Evolutionary conservation across 30 jellyfish, hydroid and myxozoan genomes (phyloP), one percentile per base, ranked within the genome.

Genomic region (Cassiopea xamachana): DNA sequence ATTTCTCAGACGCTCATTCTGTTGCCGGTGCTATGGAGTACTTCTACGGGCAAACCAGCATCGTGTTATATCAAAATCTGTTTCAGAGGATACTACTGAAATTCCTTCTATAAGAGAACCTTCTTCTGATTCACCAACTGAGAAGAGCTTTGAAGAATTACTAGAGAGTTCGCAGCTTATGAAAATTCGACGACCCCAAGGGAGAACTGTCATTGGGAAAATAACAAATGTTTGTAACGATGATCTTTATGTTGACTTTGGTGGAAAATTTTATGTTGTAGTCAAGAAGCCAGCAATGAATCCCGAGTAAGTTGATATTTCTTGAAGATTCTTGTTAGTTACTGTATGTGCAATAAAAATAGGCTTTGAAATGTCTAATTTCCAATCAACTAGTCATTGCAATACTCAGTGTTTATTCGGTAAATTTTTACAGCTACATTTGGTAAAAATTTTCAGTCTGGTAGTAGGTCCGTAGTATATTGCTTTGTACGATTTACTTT

Each of bases 241-340:
- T 89, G 98, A 93, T 75, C 85, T 93, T 10, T 93, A 93, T 79
- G 95, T 93, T 7, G 98, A 93, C 67, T 93, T 83, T 89, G 98
- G 98, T 48, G 98, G 95, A 45, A 93, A 93, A 79, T 90, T 88
- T 83, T 94, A 89, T 14, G 97, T 92, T 71, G 98, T 93, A 18
- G 97, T 93, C 51, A 93, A 89, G 71, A 85, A 59, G 81, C 98
- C 98, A 27, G 75, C 71, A 49, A 51, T 61, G 39, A 70, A 61
- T 46, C 61, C 97, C 17, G 91, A 89, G 96, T 89, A 89, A 0
- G 96, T 50, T 45, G 7, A 10, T 17, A 64, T 43, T 75, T 64
- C 7, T 10, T 3, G 64, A 55, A 55, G 12, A 3, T 6, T 55
- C 7, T 55, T 10, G 10, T 55, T 3, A 55, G 10, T 3, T 10